Evolutionary conservation across 1,140 invertebrate genomes (phyloP), one percentile per base, ranked within the genome.

Genomic region (Bombus cullumanus): DNA sequence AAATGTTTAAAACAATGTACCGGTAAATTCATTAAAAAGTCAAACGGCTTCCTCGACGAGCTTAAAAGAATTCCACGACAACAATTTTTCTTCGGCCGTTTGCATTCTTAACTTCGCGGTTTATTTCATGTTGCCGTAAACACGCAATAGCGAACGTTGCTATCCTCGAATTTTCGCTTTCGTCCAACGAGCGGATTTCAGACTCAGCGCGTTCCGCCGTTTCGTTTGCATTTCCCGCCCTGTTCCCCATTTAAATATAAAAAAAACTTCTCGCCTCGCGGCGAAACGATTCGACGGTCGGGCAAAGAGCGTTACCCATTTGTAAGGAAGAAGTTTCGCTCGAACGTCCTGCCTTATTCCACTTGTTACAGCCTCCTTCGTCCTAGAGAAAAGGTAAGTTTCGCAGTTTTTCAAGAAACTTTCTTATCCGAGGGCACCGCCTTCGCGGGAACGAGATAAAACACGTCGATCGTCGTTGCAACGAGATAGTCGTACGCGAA

Each of bases 321-420:
- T 71, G 73, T 57, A 37, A 83, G 76, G 76, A 25, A 62, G 68
- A 83, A 83, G 73, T 83, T 83, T 62, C 57, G 57, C 5, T 22
- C 28, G 68, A 80, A 25, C 76, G 77, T 72, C 28, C 47, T 34
- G 62, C 31, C 72, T 82, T 76, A 47, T 86, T 86, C 72, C 62
- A 75, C 71, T 81, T 43, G 72, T 53, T 68, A 59, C 80, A 57
- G 43, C n/a, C 39, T 8, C 31, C 31, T 43, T 59, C 53, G 59
- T 34, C 64, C 9, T 9, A 6, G 59, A 59, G 79, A 39, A 73
- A 76, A 75, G 69, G 47, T 37, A 86, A 86, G 85, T 86, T 86
- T 62, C 53, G 53, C 80, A 77, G 80, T 86, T 86, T 86, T 83
- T 86, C 85, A 82, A 41, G 39, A 41, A 86, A 86, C 73, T 86